Conservation (phyloP, 2,113 vertebrate genomes). For the Corythaixoides concolor region DNA sequence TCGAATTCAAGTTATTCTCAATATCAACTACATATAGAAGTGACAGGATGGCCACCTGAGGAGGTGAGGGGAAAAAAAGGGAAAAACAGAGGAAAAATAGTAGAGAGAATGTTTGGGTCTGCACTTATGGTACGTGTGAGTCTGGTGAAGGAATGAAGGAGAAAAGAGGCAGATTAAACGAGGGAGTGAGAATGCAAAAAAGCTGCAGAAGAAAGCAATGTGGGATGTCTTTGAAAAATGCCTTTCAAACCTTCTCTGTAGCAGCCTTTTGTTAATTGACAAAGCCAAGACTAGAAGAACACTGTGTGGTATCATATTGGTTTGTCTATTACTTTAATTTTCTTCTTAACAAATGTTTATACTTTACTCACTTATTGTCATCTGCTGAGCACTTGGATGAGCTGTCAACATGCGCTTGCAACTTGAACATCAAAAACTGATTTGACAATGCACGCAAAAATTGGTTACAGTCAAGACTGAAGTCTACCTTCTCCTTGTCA, state of each 20-base stretch:
- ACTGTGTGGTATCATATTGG: neutral
- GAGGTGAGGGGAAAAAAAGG: neutral
- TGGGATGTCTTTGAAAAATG: neutral
- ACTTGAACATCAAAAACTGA: neutral
- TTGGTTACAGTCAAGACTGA: neutral
- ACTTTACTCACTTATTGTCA: neutral
- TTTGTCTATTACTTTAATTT: neutral
- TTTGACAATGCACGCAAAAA: slow-evolving; percentile 42
- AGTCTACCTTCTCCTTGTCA: neutral
- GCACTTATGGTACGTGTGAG: neutral
- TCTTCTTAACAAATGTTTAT: neutral
- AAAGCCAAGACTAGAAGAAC: neutral
- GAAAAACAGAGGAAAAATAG: neutral
- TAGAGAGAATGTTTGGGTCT: neutral
- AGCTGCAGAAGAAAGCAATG: neutral
- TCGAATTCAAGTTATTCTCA: neutral
- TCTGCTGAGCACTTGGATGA: neutral
- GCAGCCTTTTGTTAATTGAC: neutral
- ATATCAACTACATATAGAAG: neutral
- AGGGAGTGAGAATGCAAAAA: neutral
- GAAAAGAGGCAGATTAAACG: neutral
- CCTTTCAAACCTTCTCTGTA: neutral
- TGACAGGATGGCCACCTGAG: neutral
- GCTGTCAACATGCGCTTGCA: neutral
- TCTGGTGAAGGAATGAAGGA: neutral